Percentiles rank a stretch among this genome's conserved stretches.
These are phyloP conservation scores for Sebastes melanostomus DNA, from an alignment of 2,797 vertebrate species.

Conservation along the genomic window DNA sequence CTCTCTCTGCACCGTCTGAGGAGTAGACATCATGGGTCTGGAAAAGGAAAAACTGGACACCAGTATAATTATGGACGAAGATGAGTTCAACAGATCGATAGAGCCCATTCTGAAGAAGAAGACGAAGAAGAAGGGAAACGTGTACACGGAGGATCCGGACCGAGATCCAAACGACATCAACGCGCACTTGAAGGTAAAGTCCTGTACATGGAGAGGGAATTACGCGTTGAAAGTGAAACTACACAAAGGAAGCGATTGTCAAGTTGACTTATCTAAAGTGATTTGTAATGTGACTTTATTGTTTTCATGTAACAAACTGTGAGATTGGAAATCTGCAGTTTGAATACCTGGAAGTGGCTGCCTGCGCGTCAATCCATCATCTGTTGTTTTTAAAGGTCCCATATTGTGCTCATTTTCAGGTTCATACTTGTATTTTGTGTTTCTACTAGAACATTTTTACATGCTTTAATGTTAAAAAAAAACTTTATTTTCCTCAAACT, in stretches of 20 bases:
- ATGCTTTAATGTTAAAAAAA: too few species aligned
- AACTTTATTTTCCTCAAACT: too few species aligned
- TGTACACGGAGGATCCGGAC: conserved; percentile 59
- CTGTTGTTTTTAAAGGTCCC: background rate
- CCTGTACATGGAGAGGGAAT: background rate
- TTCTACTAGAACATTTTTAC: too few species aligned
- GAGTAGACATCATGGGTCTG: conserved; percentile 83
- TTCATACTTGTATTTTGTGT: too few species aligned
- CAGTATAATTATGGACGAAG: conserved; percentile 86
- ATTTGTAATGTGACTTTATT: background rate
- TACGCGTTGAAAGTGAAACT: conserved; percentile 18
- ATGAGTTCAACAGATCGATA: conserved; percentile 80
- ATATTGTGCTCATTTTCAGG: too few species aligned
- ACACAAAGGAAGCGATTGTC: background rate
- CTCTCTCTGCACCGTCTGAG: conserved; percentile 2
- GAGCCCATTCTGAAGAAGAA: conserved; percentile 79
- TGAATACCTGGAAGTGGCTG: conserved; percentile 62
- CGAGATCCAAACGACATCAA: conserved; percentile 87
- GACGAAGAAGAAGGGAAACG: conserved; percentile 58
- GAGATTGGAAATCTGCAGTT: background rate
- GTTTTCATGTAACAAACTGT: background rate
- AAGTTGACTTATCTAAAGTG: background rate
- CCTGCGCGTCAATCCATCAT: conserved; percentile 34
- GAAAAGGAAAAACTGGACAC: conserved; percentile 88
- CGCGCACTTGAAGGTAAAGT: conserved; percentile 87